Base-by-base conservation (phyloP, 2,797 vertebrate species). In the Limnodromus scolopaceus region DNA sequence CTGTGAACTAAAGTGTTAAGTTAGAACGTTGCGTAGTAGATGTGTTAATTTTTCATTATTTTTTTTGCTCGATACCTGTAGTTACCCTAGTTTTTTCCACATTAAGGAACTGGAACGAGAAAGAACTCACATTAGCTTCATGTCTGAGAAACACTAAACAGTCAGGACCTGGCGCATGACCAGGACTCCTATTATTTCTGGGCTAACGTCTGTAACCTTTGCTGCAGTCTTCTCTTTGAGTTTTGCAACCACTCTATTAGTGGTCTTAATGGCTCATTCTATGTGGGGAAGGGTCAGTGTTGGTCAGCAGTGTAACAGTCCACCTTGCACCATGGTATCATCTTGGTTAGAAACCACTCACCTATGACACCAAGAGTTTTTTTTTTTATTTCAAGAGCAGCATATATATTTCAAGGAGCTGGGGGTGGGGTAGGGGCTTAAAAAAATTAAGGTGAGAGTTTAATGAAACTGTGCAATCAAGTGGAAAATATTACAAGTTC, bases 401-500 rank as follows among this genome's bases (percentile, higher is more conserved):
- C 72, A 38, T 71, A 34, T 86, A 61, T 51, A 53, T 92, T 93
- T 63, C 66, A 38, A 55, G 57, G 77, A 88, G 79, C 16, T 64
- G 38, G 20, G 23, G 3, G 7, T 63, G 20, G 28, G 5, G 5
- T 45, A 36, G 23, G 20, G 7, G 1, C 10, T 48, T 57, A 5
- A 84, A n/a, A 87, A 93, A 86, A 78, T 89, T 90, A 36, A 80
- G 13, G 20, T 78, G 36, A 92, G 53, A n/a, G 64, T 72, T 91
- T 95, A 70, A 72, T 86, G 45, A 39, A 94, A 75, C 46, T 93
- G 68, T 85, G 86, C 32, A 86, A 76, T 72, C 57, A 91, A 65
- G 83, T 90, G 57, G 69, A 94, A 98, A 96, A 93, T 85, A 38
- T 86, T 88, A 38, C 60, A 48, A 51, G 43, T 89, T 19, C 25